These are phyloP conservation scores for Jordanella pulchra DNA, from an alignment of 2,797 vertebrate genomes.

Conservation along the genomic window DNA sequence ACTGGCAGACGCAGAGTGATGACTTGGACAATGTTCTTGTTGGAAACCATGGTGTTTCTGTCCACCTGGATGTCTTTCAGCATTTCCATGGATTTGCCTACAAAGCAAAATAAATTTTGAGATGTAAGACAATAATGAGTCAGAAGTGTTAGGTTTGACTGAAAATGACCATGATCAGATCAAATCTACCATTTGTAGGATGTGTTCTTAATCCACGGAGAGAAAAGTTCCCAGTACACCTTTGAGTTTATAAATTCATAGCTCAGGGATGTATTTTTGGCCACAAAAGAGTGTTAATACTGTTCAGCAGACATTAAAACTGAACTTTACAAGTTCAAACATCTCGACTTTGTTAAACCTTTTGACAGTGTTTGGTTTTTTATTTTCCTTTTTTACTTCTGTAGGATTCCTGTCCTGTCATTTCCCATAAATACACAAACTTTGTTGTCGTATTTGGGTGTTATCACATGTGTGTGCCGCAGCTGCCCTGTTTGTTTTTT, in stretches of 20 bases:
- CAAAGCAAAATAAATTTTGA: too few relatives aligned
- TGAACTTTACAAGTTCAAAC: neutral
- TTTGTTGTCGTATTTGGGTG: slow-evolving; percentile 20
- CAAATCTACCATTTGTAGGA: neutral
- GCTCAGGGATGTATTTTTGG: neutral
- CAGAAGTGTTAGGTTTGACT: neutral
- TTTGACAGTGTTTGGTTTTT: slow-evolving; percentile 21
- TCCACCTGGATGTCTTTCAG: neutral
- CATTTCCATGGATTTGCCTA: neutral
- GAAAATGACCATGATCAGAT: neutral
- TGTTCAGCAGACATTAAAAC: too few relatives aligned
- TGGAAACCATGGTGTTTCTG: neutral
- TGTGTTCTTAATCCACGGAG: too few relatives aligned
- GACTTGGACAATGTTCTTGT: too few relatives aligned
- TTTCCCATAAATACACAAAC: slow-evolving; percentile 39
- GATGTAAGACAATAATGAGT: neutral
- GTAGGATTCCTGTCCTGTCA: slow-evolving; percentile 26
- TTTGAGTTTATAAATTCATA: neutral
- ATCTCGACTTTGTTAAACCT: neutral
- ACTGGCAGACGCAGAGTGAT: neutral
- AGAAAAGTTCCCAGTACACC: neutral
- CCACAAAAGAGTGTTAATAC: neutral
- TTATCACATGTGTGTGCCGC: slow-evolving; percentile 24
- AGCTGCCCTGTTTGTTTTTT: slow-evolving; percentile 51
- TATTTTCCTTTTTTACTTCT: slow-evolving; percentile 19